A percentile compares a stretch with the other conserved stretches of the same genome.
phyloP scores from a whole-genome alignment of 1,140 invertebrate species.

The Euglossa dilemma region DNA sequence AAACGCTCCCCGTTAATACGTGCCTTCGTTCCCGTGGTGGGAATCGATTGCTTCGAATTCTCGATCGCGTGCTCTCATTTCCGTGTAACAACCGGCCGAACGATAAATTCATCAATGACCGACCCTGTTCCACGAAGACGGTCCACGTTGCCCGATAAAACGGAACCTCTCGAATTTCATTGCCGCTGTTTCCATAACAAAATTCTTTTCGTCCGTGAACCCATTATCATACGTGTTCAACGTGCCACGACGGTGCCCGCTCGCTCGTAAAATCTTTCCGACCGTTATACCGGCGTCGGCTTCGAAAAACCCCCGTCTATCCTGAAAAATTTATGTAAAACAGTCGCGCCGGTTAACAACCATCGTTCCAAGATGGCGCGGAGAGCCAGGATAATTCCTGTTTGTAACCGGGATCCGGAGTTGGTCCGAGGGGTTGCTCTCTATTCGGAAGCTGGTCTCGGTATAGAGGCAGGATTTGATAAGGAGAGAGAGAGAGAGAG shows the following conservation, averaged over 20 bases:
- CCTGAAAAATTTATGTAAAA: neutral
- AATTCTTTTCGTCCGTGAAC: constrained; percentile 70
- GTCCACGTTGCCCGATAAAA: constrained; percentile 52
- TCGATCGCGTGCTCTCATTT: neutral
- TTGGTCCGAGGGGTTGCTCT: constrained; percentile 38
- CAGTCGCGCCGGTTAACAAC: neutral
- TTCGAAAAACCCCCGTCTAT: neutral
- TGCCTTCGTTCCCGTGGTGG: constrained; percentile 5
- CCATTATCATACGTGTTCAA: constrained; percentile 67
- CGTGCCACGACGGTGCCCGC: neutral
- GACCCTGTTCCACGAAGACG: constrained; percentile 60
- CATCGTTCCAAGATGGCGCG: neutral
- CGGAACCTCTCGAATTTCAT: constrained; percentile 69
- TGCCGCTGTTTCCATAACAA: constrained; percentile 75
- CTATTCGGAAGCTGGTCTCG: constrained; percentile 30
- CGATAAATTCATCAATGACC: constrained; percentile 62
- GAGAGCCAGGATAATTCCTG: constrained; percentile 34
- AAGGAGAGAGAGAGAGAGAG: constrained; percentile 44
- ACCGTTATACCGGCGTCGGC: neutral
- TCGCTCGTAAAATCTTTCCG: constrained; percentile 43
- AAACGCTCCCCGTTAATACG: constrained; percentile 17
- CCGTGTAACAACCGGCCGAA: neutral
- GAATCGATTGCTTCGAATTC: constrained; percentile 48
- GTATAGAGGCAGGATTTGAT: constrained; percentile 35
- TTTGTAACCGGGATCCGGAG: constrained; percentile 56